Base-by-base conservation (phyloP, 2,888 invertebrate species). In the Acanthosepion esculentum region DNA sequence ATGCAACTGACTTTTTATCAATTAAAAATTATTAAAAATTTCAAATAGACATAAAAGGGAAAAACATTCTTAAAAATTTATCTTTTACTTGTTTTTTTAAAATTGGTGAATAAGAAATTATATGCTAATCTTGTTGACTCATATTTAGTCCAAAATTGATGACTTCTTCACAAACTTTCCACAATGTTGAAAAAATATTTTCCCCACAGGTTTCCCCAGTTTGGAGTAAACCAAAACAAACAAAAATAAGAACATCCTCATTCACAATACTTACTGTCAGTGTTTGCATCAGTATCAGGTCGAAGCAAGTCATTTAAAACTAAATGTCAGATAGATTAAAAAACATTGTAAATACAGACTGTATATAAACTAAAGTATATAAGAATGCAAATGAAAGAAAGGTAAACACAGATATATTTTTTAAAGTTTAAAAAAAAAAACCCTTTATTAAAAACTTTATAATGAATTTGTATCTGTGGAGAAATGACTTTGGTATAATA, bases 251-350 rank as follows among this genome's bases (percentile, higher is more conserved):
- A 64, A 26, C 20, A 78, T 78, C 78, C n/a, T 78, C 78, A n/a
- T 78, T n/a, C n/a, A 5, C 50, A 93, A 93, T 48, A 93, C 93
- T 93, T 50, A 93, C 93, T n/a, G 48, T 48, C n/a, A 7, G 48
- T 48, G 33, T 18, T 93, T 50, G 93, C 53, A n/a, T 93, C 93
- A n/a, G 93, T 50, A 33, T 93, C 93, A 50, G 93, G 48, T 6
- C 93, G 48, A 53, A 93, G 93, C 93, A 93, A 93, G 15, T 78
- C 78, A 78, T 78, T 78, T 78, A 78, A 33, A 78, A 78, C 78
- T 78, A 78, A 18, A 78, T 78, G 20, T 33, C 78, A 78, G 78
- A 78, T 33, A 78, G 78, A 78, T 78, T 10, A 78, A 78, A 78
- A 78, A 59, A 78, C 78, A 78, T 15, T 78, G 78, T 78, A n/a